These are phyloP conservation scores for Gnathonemus echidnorhynchus DNA, from an alignment of 2,113 vertebrate species.

Conservation along the genomic window DNA sequence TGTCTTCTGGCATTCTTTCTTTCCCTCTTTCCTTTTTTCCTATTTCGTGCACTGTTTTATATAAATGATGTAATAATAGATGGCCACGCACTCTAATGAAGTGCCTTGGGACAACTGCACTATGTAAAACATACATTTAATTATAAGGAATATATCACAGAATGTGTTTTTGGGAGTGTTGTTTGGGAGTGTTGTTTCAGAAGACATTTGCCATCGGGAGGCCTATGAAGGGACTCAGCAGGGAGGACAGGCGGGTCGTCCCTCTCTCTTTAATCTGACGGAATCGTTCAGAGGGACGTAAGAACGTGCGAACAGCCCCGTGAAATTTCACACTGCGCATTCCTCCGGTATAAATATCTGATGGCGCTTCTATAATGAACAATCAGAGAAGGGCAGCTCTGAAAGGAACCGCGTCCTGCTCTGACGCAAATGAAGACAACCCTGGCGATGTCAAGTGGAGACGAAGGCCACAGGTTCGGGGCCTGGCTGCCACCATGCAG, in stretches of 20 bases:
- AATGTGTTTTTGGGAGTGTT: not conserved
- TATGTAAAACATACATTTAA: not conserved
- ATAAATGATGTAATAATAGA: not conserved
- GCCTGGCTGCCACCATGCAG: not conserved
- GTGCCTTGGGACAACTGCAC: not conserved
- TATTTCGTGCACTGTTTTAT: not conserved
- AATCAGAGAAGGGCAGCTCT: slow-evolving; percentile 35
- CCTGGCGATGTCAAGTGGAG: slow-evolving; percentile 23
- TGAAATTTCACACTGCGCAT: slow-evolving; percentile 29
- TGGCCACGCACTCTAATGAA: not conserved
- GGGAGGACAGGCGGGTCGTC: not conserved
- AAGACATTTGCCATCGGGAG: not conserved
- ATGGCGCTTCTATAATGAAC: slow-evolving; percentile 35
- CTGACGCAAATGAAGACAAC: slow-evolving; percentile 28
- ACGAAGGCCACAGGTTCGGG: not conserved
- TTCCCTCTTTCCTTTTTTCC: not conserved
- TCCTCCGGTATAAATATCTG: slow-evolving; percentile 39
- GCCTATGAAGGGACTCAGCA: not conserved
- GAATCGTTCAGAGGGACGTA: slow-evolving; percentile 21
- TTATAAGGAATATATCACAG: not conserved
- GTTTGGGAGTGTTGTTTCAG: not conserved
- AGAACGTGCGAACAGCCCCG: slow-evolving; percentile 19
- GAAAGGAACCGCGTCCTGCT: slow-evolving; percentile 21
- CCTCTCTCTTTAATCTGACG: slow-evolving; percentile 9
- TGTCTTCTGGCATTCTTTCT: not conserved